A percentile compares a stretch with the other conserved stretches of the same genome.
These are phyloP conservation scores for Cercocebus atys DNA, from an alignment of 2,113 vertebrate genomes.

Conservation along the genomic window DNA sequence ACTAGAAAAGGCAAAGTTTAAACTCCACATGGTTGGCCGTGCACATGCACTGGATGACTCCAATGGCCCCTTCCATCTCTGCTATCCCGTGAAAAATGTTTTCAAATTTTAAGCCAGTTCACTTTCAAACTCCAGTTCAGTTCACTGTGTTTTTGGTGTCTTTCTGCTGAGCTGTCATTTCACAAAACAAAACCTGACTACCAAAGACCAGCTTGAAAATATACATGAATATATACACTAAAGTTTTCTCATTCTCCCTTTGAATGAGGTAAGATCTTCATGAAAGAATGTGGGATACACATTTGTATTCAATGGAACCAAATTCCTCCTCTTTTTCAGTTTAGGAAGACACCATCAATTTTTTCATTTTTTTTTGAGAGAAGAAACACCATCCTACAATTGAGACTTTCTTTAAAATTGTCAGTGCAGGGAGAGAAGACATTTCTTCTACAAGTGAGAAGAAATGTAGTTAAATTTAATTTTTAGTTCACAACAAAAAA, in stretches of 20 bases:
- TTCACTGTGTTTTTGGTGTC: background rate
- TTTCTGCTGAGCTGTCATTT: background rate
- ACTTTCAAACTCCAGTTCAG: background rate
- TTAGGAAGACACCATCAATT: background rate
- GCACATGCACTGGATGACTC: background rate
- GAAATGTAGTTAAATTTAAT: background rate
- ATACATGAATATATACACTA: background rate
- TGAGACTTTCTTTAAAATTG: background rate
- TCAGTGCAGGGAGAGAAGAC: background rate
- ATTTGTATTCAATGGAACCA: background rate
- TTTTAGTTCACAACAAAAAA: slow-evolving; percentile 15
- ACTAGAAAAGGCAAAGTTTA: background rate
- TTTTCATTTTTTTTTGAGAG: background rate
- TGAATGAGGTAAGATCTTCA: slow-evolving; percentile 1
- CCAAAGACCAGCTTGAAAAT: background rate
- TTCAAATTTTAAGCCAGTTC: background rate
- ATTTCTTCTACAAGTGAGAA: background rate
- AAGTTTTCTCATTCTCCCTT: background rate
- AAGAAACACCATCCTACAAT: background rate
- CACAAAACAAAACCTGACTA: background rate
- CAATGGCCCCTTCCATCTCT: background rate
- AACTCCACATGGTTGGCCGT: background rate
- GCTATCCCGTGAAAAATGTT: background rate
- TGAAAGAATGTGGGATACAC: background rate
- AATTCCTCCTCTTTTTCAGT: background rate